These are phyloP conservation scores for Platichthys stellatus DNA, from an alignment of 2,113 vertebrate species.

Conservation along the genomic window DNA sequence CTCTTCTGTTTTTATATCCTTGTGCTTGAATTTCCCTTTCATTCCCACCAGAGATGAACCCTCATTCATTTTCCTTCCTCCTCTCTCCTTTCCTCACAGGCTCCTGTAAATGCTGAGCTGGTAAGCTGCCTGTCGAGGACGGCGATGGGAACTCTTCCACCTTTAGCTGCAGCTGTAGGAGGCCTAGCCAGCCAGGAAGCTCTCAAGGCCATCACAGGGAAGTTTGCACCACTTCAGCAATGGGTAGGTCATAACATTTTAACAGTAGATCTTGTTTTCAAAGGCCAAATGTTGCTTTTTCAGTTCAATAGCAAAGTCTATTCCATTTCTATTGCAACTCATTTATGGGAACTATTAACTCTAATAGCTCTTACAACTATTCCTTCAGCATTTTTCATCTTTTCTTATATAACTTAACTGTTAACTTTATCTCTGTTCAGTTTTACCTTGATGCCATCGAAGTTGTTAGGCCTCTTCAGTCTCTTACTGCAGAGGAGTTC, in stretches of 20 bases:
- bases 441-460: conserved; percentile 93
- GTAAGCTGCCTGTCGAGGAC: conserved; percentile 90
- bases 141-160: conserved; percentile 88
- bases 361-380: no score
- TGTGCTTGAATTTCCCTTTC: neutral
- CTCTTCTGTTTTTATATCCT: neutral
- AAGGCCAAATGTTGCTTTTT: neutral
- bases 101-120: conserved; percentile 83
- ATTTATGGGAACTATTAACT: neutral
- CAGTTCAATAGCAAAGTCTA: neutral
- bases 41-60: neutral
- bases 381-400: no score
- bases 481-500: conserved; percentile 88
- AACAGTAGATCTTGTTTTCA: neutral
- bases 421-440: conserved; percentile 70
- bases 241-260: conserved; percentile 86
- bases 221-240: conserved; percentile 96
- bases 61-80: neutral
- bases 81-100: conserved; percentile 55
- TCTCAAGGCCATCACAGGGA: conserved; percentile 96
- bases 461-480: conserved; percentile 85
- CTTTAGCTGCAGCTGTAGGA: conserved; percentile 91
- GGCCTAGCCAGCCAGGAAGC: conserved; percentile 96
- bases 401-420: neutral
- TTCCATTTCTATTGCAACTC: neutral